Conservation (phyloP, 2,797 vertebrate genomes). For the Tragelaphus eurycerus region DNA sequence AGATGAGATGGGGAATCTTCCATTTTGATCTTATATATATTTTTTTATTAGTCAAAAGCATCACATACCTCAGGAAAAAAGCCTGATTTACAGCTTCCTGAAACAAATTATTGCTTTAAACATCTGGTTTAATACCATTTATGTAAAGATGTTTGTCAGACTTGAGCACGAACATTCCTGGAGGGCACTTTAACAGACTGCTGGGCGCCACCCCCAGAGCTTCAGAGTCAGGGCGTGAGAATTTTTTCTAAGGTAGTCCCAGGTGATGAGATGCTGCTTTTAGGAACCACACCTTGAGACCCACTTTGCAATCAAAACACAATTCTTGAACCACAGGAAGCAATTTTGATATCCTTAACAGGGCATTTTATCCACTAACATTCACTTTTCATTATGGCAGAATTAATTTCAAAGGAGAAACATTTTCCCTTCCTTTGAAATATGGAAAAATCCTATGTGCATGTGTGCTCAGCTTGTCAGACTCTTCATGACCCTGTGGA, state of each 20-base stretch:
- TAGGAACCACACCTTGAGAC: background rate
- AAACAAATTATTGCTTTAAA: background rate
- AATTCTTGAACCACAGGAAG: background rate
- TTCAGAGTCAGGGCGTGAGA: background rate
- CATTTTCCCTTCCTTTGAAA: background rate
- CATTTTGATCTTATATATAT: background rate
- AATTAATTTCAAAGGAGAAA: background rate
- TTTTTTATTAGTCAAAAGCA: background rate
- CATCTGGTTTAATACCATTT: background rate
- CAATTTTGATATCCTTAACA: background rate
- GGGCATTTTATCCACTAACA: background rate
- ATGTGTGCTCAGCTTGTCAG: background rate
- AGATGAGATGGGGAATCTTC: background rate
- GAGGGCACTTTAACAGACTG: background rate
- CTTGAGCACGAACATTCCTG: background rate
- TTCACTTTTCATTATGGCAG: background rate
- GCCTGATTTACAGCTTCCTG: conserved; percentile 1
- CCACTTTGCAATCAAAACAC: background rate
- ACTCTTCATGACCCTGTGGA: background rate
- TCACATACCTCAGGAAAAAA: background rate
- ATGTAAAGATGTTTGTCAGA: background rate
- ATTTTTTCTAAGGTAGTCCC: background rate
- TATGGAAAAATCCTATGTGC: background rate
- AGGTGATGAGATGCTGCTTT: background rate
- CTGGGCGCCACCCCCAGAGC: fast-evolving